These are phyloP conservation scores for Calameuta idolon DNA, from an alignment of 2,888 invertebrate species.

Conservation along the genomic window DNA sequence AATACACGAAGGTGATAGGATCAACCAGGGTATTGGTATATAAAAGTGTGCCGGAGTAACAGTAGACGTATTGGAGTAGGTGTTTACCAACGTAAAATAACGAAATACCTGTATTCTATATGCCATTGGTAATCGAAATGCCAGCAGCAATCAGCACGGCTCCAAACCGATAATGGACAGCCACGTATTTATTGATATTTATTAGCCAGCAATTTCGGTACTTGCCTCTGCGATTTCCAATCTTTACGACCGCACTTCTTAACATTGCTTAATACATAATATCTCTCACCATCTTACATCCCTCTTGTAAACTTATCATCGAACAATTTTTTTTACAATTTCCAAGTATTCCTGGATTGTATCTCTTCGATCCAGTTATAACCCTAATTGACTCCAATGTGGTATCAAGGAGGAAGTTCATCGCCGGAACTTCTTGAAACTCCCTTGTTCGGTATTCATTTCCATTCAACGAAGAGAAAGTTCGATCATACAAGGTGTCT, in stretches of 20 bases:
- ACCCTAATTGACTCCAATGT: background rate
- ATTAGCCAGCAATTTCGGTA: background rate
- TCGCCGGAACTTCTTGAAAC: background rate
- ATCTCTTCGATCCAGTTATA: background rate
- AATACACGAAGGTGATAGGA: background rate
- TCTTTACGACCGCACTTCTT: background rate
- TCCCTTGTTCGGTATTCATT: background rate
- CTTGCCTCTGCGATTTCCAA: background rate
- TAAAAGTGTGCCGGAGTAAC: background rate
- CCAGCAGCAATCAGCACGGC: conserved; percentile 6
- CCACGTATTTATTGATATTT: conserved; percentile 8
- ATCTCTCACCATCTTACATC: background rate
- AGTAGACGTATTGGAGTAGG: background rate
- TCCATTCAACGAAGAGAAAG: background rate
- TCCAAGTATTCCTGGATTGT: background rate
- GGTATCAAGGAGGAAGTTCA: background rate
- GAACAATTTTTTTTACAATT: background rate
- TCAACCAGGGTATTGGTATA: background rate
- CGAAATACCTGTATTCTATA: background rate
- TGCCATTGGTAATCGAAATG: background rate
- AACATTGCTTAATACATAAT: background rate
- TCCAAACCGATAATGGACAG: conserved; percentile 3
- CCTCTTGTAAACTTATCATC: background rate
- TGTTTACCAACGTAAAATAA: background rate
- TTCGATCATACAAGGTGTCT: background rate